Percentiles rank a stretch among this genome's conserved stretches.
These are phyloP conservation scores for Andrena minutula DNA, from an alignment of 2,888 invertebrate species.

Conservation along the genomic window DNA sequence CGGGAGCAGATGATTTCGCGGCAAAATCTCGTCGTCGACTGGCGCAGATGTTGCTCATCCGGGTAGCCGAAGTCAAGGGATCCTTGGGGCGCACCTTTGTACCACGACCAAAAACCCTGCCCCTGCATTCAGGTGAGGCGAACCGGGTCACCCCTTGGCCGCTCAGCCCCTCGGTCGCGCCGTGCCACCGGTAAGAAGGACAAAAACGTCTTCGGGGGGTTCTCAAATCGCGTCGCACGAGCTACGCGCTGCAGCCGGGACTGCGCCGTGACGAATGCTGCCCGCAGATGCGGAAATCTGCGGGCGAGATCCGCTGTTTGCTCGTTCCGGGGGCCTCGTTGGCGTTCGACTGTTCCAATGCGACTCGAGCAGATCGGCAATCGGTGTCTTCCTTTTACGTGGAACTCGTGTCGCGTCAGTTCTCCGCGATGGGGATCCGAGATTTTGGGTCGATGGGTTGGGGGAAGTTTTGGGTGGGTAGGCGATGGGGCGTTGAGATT, in stretches of 20 bases:
- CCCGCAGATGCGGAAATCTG: conserved; percentile 23
- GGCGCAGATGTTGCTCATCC: conserved; percentile 81
- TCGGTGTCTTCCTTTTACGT: background rate
- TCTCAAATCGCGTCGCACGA: conserved; percentile 70
- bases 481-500: no score
- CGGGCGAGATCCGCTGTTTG: background rate
- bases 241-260: conserved; percentile 37
- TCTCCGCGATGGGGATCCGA: no score
- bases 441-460: no score
- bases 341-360: background rate
- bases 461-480: no score
- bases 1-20: conserved; percentile 67
- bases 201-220: conserved; percentile 80
- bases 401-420: no score
- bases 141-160: conserved; percentile 73
- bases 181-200: conserved; percentile 68
- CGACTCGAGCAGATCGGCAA: background rate
- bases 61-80: conserved; percentile 81
- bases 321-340: background rate
- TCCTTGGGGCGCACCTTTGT: conserved; percentile 79
- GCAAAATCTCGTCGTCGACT: conserved; percentile 81
- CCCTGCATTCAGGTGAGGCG: conserved; percentile 76
- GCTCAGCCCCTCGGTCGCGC: conserved; percentile 55
- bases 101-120: conserved; percentile 72
- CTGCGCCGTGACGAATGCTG: conserved; percentile 26